A percentile compares a stretch with the other conserved stretches of the same genome.
Conservation (phyloP, 1,140 invertebrate genomes). For the Lasioglossum albipes region DNA sequence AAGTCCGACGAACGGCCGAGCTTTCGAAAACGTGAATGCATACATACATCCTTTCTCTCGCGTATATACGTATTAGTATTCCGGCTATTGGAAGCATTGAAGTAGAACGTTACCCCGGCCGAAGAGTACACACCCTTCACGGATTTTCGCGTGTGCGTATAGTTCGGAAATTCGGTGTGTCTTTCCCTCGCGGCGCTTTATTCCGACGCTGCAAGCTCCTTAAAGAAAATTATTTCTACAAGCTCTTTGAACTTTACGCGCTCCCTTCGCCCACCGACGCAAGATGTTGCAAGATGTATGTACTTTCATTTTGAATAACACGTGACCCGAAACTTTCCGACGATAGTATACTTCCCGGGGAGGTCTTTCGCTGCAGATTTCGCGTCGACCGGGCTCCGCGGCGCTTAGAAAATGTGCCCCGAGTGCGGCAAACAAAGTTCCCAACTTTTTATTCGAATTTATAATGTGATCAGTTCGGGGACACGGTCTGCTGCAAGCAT, state of each 20-base stretch:
- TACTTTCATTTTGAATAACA: slow-evolving; percentile 6
- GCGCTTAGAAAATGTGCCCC: background rate
- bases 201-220: background rate
- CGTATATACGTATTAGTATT: background rate
- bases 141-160: too few relatives aligned
- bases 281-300: slow-evolving; percentile 6
- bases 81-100: background rate
- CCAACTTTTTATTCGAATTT: too few relatives aligned
- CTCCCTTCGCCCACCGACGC: background rate
- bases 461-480: too few relatives aligned
- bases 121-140: too few relatives aligned
- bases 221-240: slow-evolving; percentile 6
- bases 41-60: too few relatives aligned
- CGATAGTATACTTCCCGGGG: background rate
- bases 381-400: background rate
- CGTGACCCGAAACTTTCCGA: background rate
- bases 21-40: background rate
- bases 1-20: background rate
- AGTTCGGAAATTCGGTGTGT: background rate
- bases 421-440: background rate
- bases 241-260: background rate
- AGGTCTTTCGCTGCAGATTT: background rate
- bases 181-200: background rate
- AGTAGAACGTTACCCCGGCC: too few relatives aligned
- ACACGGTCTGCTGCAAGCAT: too few relatives aligned